These are phyloP conservation scores for Uloborus diversus DNA, from an alignment of 1,140 invertebrate genomes.

Conservation along the genomic window DNA sequence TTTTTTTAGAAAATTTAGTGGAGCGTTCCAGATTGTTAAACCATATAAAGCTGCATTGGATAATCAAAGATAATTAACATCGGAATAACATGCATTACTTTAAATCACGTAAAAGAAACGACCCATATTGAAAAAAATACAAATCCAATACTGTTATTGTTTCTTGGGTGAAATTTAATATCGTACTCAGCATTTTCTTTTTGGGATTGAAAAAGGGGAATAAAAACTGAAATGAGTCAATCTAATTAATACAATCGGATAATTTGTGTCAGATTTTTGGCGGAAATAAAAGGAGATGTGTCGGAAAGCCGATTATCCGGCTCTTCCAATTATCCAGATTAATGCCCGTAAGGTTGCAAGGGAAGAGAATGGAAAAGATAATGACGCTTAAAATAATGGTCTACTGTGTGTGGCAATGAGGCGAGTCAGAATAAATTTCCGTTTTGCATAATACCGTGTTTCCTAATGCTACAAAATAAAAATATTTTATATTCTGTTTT, in stretches of 20 bases:
- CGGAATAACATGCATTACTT: constrained; percentile 21
- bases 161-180: constrained; percentile 37
- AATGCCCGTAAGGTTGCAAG: too few relatives aligned
- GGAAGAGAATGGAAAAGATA: too few relatives aligned
- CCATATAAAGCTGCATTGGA: constrained; percentile 45
- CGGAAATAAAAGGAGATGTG: background rate
- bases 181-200: background rate
- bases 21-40: constrained; percentile 47
- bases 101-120: constrained; percentile 23
- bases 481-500: too few relatives aligned
- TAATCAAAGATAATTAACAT: constrained; percentile 56
- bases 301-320: background rate
- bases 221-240: background rate
- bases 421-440: too few relatives aligned
- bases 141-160: constrained; percentile 41
- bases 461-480: too few relatives aligned
- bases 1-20: constrained; percentile 12
- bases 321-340: background rate
- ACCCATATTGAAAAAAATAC: constrained; percentile 14
- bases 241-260: constrained; percentile 47
- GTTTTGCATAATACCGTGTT: too few relatives aligned
- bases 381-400: too few relatives aligned
- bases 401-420: too few relatives aligned
- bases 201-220: too few relatives aligned
- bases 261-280: constrained; percentile 39